phyloP scores from a whole-genome alignment of 2,888 invertebrate genomes.

The Tetragonula carbonaria region DNA sequence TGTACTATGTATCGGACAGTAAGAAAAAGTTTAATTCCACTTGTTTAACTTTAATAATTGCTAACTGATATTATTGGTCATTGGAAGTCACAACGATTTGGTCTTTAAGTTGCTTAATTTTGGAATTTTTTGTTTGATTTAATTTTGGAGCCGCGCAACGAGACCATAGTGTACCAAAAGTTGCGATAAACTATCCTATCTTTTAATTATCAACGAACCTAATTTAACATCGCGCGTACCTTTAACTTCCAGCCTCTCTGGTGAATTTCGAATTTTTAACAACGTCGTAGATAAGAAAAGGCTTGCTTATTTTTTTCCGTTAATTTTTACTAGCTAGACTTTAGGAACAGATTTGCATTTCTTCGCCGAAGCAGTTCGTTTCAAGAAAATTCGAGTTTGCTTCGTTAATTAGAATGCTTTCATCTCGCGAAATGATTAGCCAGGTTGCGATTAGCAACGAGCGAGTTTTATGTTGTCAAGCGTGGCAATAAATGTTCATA shows the following conservation, averaged over 20 bases:
- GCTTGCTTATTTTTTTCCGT: no score
- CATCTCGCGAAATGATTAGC: slow-evolving; percentile 3
- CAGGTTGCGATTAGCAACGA: background rate
- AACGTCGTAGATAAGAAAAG: background rate
- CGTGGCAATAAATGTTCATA: slow-evolving; percentile 10
- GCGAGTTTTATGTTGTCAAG: slow-evolving; percentile 1
- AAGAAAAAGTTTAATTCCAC: no score
- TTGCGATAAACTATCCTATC: slow-evolving; percentile 25
- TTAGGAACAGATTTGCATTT: no score
- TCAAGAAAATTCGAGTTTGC: no score
- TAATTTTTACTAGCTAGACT: no score
- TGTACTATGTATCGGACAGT: no score
- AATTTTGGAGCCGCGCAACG: slow-evolving; percentile 45
- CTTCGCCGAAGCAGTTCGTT: no score
- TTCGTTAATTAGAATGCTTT: slow-evolving; percentile 17
- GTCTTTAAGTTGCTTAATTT: no score
- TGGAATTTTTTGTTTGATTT: background rate
- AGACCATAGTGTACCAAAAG: slow-evolving; percentile 22
- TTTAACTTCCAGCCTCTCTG: background rate
- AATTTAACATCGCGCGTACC: no score
- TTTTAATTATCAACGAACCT: background rate
- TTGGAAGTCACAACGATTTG: no score
- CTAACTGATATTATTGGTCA: no score
- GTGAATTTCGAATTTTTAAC: background rate
- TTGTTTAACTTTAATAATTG: no score